Base-by-base conservation (phyloP, 2,113 vertebrate genomes). In the Neodontobutis hainanensis region DNA sequence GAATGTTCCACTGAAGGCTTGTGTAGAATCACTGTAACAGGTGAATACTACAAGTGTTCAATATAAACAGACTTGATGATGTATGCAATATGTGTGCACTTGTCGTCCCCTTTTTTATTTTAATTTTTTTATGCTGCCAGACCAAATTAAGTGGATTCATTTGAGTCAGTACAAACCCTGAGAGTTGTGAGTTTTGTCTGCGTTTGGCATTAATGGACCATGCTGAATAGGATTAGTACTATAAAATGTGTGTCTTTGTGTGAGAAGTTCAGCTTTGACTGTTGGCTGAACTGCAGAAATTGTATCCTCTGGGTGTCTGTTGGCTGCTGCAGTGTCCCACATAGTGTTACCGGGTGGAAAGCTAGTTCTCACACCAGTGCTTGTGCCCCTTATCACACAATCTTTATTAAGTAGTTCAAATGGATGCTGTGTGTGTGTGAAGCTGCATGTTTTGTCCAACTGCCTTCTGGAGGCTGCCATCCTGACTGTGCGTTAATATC, bases 401-500 rank as follows among this genome's bases (percentile, higher is more conserved):
- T 55, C 11, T 52, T 35, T 50, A 43, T 53, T 43, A 51, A 71
- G n/a, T n/a, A 6, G 50, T 34, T 64, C 61, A 61, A 5, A 52
- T 14, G 32, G 49, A 60, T 47, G 11, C 11, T 11, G 34, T 59
- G 46, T 57, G 46, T 57, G 45, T 59, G 35, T 57, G 44, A 49
- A 45, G 61, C 14, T 75, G 43, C 47, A 45, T 61, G 48, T 59
- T 27, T 40, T 65, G 71, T 46, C 69, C 71, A 50, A 3, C 53
- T 71, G 10, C 12, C 60, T 78, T 48, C 19, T 46, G 59, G 19
- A 58, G 48, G 12, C 58, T 27, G 27, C 70, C 67, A 45, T 46
- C 9, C 83, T 90, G 85, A 89, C 86, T 83, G 74, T 87, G 1
- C 82, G 70, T 89, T 79, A 73, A 49, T 88, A 79, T 85, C 92